Base-by-base conservation (phyloP, 2,888 invertebrate genomes). In the Aleiodes leptofemur region DNA sequence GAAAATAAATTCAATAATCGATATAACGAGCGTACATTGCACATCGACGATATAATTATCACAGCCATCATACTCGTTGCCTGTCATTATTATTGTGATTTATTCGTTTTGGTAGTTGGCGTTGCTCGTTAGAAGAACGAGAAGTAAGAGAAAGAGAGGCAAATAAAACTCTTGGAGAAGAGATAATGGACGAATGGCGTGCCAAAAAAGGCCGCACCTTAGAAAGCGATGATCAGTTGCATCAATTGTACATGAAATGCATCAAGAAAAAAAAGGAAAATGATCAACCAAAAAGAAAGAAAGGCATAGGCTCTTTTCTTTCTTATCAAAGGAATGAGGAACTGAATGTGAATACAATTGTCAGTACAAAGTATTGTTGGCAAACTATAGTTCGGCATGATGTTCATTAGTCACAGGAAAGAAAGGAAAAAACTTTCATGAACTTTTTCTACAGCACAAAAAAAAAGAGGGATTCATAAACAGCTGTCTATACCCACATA, bases 141-240 rank as follows among this genome's bases (percentile, higher is more conserved):
- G 34, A 48, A 61, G 38, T 14, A 43, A 38, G 43, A 43, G 38
- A 61, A 38, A 64, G 43, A 64, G 55, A 14, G 14, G 5, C 8
- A 11, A 43, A 43, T 64, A 43, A 43, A 43, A 43, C 48, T 48
- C 64, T 43, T 48, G 59, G 71, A 73, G 76, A 68, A 73, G 76
- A 76, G 71, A 72, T 78, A 78, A 79, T 78, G 77, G 73, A 78
- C 68, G 64, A 77, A 80, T 78, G 70, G 78, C 78, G 79, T 79
- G 79, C 78, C 72, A 70, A 70, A 61, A 53, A 31, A 61, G 69
- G 76, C 79, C 80, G 79, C 80, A 80, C 80, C 80, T 80, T 78
- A 74, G 50, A 59, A 72, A 77, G 74, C 77, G 79, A 80, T 77
- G 79, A 80, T 79, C 77, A 74, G 78, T 76, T 79, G 79, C 79